These are phyloP conservation scores for Trichacis sp. DNA, from an alignment of 2,888 invertebrate species.

Conservation along the genomic window DNA sequence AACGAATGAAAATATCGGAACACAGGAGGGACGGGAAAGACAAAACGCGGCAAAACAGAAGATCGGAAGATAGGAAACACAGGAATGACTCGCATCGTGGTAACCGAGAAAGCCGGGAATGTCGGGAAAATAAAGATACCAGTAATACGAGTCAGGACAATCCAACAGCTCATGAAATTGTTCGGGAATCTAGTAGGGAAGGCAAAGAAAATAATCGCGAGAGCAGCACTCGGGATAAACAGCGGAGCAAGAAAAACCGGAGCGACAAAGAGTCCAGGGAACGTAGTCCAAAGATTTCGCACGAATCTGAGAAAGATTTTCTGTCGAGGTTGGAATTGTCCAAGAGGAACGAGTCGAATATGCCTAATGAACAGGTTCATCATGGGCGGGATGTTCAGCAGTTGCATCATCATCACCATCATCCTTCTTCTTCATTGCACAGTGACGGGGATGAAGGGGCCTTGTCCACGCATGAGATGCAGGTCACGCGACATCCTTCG, in stretches of 20 bases:
- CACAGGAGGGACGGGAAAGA: slow-evolving; percentile 81
- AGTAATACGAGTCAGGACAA: slow-evolving; percentile 51
- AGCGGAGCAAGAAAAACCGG: slow-evolving; percentile 54
- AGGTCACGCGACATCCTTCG: slow-evolving; percentile 59
- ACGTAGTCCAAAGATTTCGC: slow-evolving; percentile 62
- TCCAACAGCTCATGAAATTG: slow-evolving; percentile 38
- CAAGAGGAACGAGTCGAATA: slow-evolving; percentile 55
- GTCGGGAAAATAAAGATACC: slow-evolving; percentile 56
- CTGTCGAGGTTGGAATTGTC: slow-evolving; percentile 57
- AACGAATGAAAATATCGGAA: slow-evolving; percentile 74
- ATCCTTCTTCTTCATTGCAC: slow-evolving; percentile 54
- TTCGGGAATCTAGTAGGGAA: slow-evolving; percentile 51
- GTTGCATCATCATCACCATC: slow-evolving; percentile 52
- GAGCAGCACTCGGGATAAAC: slow-evolving; percentile 58
- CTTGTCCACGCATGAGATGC: slow-evolving; percentile 62
- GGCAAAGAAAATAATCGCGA: slow-evolving; percentile 66
- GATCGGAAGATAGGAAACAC: slow-evolving; percentile 65
- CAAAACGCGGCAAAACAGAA: slow-evolving; percentile 63
- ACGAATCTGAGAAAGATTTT: slow-evolving; percentile 64
- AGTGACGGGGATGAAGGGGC: slow-evolving; percentile 64
- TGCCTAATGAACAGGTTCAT: slow-evolving; percentile 56
- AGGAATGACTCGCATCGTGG: slow-evolving; percentile 65
- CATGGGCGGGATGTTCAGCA: slow-evolving; percentile 52
- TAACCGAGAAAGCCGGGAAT: slow-evolving; percentile 62
- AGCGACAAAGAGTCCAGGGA: slow-evolving; percentile 60